Evolutionary conservation across 1,140 invertebrate genomes (phyloP), one percentile per base, ranked within the genome.

Genomic region (Drosophila kikkawai): DNA sequence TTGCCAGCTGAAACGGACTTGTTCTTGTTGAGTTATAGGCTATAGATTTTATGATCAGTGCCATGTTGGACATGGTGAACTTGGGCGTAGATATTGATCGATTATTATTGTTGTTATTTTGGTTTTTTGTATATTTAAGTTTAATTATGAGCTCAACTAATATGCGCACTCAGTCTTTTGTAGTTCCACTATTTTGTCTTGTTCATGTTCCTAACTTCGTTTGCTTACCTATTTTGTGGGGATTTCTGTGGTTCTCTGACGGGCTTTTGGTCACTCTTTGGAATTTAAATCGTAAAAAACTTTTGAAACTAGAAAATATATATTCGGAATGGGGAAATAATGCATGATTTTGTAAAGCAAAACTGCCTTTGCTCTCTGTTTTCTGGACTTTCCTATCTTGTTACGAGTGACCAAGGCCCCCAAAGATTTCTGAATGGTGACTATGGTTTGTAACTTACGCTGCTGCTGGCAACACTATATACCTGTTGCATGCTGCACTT

Each of bases 161-260:
- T 91, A 91, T 91, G 82, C 86, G 86, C 86, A 91, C 86, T 91
- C 86, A 91, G 86, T 91, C 86, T 91, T 88, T 91, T 91, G 86
- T 91, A 91, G 86, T 91, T 91, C 82, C 86, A 82, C 85, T 90
- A 90, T 90, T 85, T 91, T 83, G 82, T 88, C 86, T 85, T 90
- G 60, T 88, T 76, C 84, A 81, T 76, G 74, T 87, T 73, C 67
- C 69, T 73, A 73, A 73, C 67, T 60, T 70, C 59, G 59, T 67
- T 67, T 67, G 64, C 59, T 61, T 85, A 85, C 59, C 69, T 84
- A 65, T 71, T 73, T 69, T 68, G 66, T 65, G 64, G 75, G 32
- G 15, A 7, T 36, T 29, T 61, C 15, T 22, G 12, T 44, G 57
- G 26, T 36, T 41, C 41, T 37, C 34, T 55, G 1, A 51, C 36